Conservation (phyloP, 2,797 vertebrate species). For the Leptoclinus maculatus region DNA sequence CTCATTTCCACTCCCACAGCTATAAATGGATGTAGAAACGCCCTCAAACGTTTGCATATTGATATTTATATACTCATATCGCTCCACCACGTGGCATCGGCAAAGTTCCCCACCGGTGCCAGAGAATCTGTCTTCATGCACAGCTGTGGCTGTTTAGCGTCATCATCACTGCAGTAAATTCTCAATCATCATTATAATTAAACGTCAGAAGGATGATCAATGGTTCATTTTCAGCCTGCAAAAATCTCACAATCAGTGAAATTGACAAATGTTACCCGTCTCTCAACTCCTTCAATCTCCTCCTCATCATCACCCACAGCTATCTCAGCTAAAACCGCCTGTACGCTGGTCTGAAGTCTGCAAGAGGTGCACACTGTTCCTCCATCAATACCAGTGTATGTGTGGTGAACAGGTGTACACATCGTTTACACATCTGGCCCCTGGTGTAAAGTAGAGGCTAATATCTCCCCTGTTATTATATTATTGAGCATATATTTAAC, state of each 20-base stretch:
- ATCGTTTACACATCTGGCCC: neutral
- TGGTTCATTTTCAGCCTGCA: neutral
- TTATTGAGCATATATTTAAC: neutral
- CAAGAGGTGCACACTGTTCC: neutral
- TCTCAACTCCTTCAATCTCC: no score
- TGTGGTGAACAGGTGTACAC: neutral
- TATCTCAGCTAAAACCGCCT: neutral
- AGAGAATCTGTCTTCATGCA: neutral
- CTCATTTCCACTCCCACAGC: neutral
- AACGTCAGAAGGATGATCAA: neutral
- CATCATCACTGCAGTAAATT: no score
- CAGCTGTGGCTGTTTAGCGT: no score
- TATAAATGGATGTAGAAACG: neutral
- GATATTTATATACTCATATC: neutral
- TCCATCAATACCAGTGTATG: neutral
- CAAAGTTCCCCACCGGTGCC: neutral
- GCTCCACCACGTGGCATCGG: no score
- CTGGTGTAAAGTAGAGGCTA: neutral
- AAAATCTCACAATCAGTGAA: neutral
- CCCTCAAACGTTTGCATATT: neutral
- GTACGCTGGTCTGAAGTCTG: neutral
- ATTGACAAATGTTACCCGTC: neutral
- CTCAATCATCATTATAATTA: neutral
- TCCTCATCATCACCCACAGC: neutral
- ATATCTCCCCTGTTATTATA: neutral